A percentile compares a stretch with the other conserved stretches of the same genome.
Evolutionary conservation across 2,113 vertebrate species (phyloP).

Genomic region (Brachypodius melanocephalos): DNA sequence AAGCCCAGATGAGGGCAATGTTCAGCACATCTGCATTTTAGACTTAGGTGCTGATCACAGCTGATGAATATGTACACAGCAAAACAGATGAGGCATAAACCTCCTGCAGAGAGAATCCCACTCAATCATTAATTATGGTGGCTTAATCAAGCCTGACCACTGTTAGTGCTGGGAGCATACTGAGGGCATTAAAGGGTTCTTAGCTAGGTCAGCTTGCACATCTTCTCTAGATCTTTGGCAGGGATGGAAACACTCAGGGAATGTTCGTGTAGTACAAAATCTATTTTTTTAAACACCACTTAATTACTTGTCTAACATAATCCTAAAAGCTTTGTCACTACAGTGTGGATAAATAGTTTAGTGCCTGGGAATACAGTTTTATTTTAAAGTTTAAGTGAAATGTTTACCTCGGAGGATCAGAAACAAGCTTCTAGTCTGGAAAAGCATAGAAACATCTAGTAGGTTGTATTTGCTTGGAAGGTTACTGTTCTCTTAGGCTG

Average conservation of each 20-base stretch:
- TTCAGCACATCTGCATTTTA: neutral
- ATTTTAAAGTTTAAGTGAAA: constrained; percentile 18
- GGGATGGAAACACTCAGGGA: neutral
- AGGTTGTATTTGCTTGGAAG: neutral
- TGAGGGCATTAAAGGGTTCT: neutral
- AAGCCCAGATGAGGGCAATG: neutral
- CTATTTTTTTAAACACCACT: neutral
- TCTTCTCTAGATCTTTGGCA: neutral
- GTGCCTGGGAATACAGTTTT: neutral
- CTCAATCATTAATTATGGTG: neutral
- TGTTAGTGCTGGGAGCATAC: neutral
- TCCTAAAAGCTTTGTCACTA: neutral
- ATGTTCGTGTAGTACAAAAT: neutral
- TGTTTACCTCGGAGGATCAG: neutral
- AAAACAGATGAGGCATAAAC: neutral
- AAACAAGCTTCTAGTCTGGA: neutral
- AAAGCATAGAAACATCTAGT: neutral
- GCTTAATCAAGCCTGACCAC: neutral
- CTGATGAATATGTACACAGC: neutral
- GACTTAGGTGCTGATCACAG: neutral
- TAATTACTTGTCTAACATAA: neutral
- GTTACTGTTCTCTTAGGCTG: neutral
- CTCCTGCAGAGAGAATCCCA: neutral
- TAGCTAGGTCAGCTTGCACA: neutral
- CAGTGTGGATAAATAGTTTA: neutral